Evolutionary conservation across 2,888 invertebrate genomes (phyloP), one percentile per base, ranked within the genome.

Genomic region (Acanthosepion esculentum): DNA sequence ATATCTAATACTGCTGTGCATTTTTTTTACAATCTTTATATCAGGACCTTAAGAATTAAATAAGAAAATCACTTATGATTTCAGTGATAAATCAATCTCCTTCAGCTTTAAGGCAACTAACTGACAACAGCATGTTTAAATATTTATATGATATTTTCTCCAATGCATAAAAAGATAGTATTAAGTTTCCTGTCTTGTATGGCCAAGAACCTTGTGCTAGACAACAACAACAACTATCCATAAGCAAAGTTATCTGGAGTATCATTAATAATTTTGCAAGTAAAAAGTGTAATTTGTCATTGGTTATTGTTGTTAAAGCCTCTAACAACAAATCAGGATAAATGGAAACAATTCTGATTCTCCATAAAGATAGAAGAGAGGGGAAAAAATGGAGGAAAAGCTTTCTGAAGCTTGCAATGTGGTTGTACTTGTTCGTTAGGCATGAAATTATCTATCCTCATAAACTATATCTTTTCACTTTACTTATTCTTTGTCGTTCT

Each of bases 261-360:
- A 78, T 78, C n/a, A 78, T 78, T 78, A 78, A 78, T 78, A 78
- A 78, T 78, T 78, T 50, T 50, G n/a, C 78, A 0, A 33, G 78
- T 78, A 78, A 78, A 78, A 33, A 78, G 78, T 78, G 78, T n/a
- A 78, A 78, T 78, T 78, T 78, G 78, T 78, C 78, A 78, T 78
- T 78, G 78, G 78, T 78, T 78, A 78, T 78, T n/a, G 78, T 33
- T 78, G 33, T 10, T n/a, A 18, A 78, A 78, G 78, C n/a, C 78
- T 78, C n/a, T 10, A 78, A n/a, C n/a, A 10, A n/a, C 78, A 78
- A 78, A 78, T 78, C 78, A n/a, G 78, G 78, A 78, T 78, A 15
- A 78, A 78, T 78, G 78, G n/a, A 78, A 33, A 78, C 78, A n/a
- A n/a, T 78, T 78, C 33, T 78, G 78, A 78, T 78, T 33, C 15